Percentiles rank a stretch among this genome's conserved stretches.
phyloP scores from a whole-genome alignment of 53 echinoderm and acorn worm genomes.

The Arbacia lixula region DNA sequence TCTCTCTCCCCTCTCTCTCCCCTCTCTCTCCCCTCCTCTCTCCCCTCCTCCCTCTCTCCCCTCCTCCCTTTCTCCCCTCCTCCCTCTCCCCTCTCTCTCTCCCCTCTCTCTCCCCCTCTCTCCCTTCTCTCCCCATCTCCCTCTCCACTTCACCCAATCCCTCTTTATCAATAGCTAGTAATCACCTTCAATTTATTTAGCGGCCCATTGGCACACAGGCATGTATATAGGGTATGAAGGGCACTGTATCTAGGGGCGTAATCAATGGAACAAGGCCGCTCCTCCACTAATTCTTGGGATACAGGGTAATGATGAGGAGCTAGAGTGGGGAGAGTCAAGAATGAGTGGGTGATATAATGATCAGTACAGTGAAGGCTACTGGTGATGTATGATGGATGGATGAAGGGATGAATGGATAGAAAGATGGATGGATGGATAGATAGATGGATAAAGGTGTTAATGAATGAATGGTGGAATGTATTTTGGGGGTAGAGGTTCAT shows the following conservation, averaged over 20 bases:
- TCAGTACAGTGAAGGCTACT: too few species aligned
- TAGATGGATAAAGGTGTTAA: too few species aligned
- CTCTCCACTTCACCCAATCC: background rate
- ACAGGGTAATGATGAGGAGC: conserved; percentile 24
- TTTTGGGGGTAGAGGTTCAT: too few species aligned
- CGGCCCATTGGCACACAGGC: background rate
- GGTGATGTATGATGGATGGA: too few species aligned
- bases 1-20: background rate
- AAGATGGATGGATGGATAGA: too few species aligned
- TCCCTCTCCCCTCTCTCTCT: background rate
- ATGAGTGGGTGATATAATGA: too few species aligned
- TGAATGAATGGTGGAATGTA: too few species aligned
- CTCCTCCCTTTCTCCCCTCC: background rate
- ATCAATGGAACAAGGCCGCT: conserved; percentile 42
- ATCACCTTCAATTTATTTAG: conserved; percentile 35
- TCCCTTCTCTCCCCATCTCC: background rate
- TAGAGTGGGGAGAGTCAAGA: conserved; percentile 22
- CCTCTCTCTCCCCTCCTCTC: background rate
- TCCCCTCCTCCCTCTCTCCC: background rate
- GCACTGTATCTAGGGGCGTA: conserved; percentile 1
- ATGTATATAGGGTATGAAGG: conserved; percentile 2
- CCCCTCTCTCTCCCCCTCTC: background rate
- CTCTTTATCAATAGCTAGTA: conserved; percentile 20
- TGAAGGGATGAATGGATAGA: too few species aligned
- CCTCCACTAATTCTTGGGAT: conserved; percentile 29